phyloP scores from a whole-genome alignment of 1,140 invertebrate genomes.

The Prorops nasuta region DNA sequence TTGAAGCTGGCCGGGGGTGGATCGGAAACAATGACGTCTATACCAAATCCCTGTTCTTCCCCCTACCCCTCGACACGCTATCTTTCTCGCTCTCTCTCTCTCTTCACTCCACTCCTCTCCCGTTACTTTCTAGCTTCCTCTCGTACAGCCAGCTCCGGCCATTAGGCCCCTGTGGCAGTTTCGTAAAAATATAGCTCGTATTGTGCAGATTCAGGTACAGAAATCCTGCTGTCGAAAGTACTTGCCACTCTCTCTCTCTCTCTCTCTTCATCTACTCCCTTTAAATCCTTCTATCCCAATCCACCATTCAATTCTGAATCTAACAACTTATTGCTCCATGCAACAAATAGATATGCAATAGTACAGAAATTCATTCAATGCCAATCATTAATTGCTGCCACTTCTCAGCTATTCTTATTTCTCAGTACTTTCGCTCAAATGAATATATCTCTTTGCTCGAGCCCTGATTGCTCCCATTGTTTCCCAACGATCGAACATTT shows the following conservation, averaged over 20 bases:
- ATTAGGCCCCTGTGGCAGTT: constrained; percentile 43
- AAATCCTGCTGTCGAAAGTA: constrained; percentile 28
- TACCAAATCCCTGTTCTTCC: constrained; percentile 39
- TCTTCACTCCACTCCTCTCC: constrained; percentile 6
- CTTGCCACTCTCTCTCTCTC: constrained; percentile 22
- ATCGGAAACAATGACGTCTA: constrained; percentile 54
- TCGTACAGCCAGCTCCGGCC: constrained; percentile 29
- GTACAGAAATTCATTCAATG: too few relatives aligned
- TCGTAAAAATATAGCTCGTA: constrained; percentile 48
- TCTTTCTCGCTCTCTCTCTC: constrained; percentile 32
- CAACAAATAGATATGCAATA: too few relatives aligned
- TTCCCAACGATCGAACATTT: too few relatives aligned
- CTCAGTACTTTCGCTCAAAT: too few relatives aligned
- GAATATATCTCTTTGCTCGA: too few relatives aligned
- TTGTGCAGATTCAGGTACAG: constrained; percentile 32
- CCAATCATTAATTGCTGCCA: too few relatives aligned
- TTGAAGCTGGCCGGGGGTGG: constrained; percentile 6
- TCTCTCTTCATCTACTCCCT: too few relatives aligned
- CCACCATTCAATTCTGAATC: too few relatives aligned
- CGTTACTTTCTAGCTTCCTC: constrained; percentile 4
- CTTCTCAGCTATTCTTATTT: too few relatives aligned
- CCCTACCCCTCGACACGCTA: constrained; percentile 2
- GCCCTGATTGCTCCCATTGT: too few relatives aligned
- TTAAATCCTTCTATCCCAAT: too few relatives aligned
- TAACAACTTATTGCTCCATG: too few relatives aligned